Evolutionary conservation across 1,140 invertebrate species (phyloP).

Genomic region (Drusus annulatus): DNA sequence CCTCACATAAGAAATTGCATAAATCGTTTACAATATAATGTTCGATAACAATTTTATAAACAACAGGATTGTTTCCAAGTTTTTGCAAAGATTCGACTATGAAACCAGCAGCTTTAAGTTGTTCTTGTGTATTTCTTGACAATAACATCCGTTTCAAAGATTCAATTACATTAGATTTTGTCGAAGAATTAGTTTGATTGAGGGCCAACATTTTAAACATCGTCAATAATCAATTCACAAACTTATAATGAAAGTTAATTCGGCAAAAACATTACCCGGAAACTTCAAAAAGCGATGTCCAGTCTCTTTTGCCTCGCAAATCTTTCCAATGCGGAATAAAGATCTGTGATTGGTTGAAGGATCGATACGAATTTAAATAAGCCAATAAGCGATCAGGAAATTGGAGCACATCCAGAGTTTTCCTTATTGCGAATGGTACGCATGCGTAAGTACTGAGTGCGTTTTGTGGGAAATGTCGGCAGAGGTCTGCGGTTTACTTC

Average conservation of each 20-base stretch:
- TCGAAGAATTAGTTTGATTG: neutral
- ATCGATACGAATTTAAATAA: conserved; percentile 37
- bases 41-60: conserved; percentile 16
- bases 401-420: conserved; percentile 3
- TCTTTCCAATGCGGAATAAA: neutral
- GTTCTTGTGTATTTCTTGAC: conserved; percentile 48
- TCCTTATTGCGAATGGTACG: neutral
- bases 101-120: conserved; percentile 46
- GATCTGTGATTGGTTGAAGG: conserved; percentile 14
- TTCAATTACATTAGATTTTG: conserved; percentile 33
- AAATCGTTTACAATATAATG: conserved; percentile 49
- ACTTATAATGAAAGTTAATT: neutral
- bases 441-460: conserved; percentile 6
- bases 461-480: conserved; percentile 26
- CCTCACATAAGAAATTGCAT: conserved; percentile 53
- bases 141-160: conserved; percentile 53
- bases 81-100: conserved; percentile 37
- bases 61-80: neutral
- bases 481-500: conserved; percentile 42
- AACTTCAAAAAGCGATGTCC: neutral
- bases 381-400: conserved; percentile 24
- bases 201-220: neutral
- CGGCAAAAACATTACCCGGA: neutral
- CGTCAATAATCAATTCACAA: neutral
- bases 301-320: neutral